Percentiles rank a stretch among this genome's conserved stretches.
These are phyloP conservation scores for Sthenelais limicola DNA, from an alignment of 2,888 invertebrate genomes.

Conservation along the genomic window DNA sequence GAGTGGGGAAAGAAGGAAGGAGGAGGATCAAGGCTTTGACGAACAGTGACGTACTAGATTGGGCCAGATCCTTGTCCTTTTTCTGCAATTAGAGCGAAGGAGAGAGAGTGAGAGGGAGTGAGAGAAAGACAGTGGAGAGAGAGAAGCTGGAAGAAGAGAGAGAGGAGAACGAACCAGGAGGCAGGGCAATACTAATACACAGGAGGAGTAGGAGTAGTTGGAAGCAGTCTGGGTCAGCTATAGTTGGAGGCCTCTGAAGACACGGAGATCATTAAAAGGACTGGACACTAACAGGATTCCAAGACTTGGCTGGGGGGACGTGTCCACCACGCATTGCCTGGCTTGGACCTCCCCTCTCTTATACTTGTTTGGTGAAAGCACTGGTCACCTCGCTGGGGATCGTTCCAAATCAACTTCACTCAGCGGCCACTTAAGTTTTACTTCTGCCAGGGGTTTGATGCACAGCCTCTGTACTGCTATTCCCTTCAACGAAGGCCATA, in stretches of 20 bases:
- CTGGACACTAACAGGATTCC: conserved; percentile 38
- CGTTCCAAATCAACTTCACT: conserved; percentile 18
- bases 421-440: no score
- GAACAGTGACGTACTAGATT: no score
- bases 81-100: not conserved
- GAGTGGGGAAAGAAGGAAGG: no score
- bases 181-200: not conserved
- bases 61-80: no score
- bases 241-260: not conserved
- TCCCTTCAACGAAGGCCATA: no score
- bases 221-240: no score
- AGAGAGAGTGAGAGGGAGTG: not conserved
- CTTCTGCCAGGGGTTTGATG: no score
- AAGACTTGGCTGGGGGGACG: not conserved
- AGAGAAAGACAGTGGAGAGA: not conserved
- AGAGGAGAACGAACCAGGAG: conserved; percentile 15
- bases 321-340: not conserved
- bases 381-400: not conserved
- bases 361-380: not conserved
- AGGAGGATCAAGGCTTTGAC: no score
- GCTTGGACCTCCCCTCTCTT: not conserved
- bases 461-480: no score
- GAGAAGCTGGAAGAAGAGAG: not conserved
- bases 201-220: conserved; percentile 20
- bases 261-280: conserved; percentile 31